These are phyloP conservation scores for Cyrtonyx montezumae DNA, from an alignment of 2,113 vertebrate genomes.

Conservation along the genomic window DNA sequence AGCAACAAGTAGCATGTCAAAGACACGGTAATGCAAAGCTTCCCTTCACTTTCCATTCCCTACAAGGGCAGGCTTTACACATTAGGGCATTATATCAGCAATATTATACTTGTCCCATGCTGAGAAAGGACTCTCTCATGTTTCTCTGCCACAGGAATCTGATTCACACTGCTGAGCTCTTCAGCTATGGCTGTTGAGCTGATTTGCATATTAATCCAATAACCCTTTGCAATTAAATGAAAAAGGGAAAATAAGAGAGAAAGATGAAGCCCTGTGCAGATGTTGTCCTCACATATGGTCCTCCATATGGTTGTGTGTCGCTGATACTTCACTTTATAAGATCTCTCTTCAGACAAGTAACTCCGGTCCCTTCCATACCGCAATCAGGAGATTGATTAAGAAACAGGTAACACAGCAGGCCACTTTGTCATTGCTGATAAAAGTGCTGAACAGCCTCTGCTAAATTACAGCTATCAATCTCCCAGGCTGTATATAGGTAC, in stretches of 20 bases:
- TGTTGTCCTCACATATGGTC: slow-evolving; percentile 51
- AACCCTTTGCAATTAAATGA: background rate
- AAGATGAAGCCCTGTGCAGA: slow-evolving; percentile 35
- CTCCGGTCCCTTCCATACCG: background rate
- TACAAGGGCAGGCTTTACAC: background rate
- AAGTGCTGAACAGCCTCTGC: slow-evolving; percentile 60
- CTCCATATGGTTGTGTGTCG: slow-evolving; percentile 3
- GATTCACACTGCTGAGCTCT: background rate
- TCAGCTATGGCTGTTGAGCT: background rate
- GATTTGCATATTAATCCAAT: slow-evolving; percentile 38
- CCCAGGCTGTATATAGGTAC: slow-evolving; percentile 6
- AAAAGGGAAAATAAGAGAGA: background rate
- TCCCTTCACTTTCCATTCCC: background rate
- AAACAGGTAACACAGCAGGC: slow-evolving; percentile 55
- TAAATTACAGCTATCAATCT: slow-evolving; percentile 75
- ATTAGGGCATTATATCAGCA: background rate
- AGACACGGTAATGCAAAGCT: background rate
- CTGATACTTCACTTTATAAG: slow-evolving; percentile 6
- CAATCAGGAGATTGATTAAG: slow-evolving; percentile 51
- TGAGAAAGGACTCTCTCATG: background rate
- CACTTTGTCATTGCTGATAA: slow-evolving; percentile 59
- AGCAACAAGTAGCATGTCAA: background rate
- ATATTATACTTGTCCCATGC: background rate
- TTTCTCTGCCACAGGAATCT: background rate
- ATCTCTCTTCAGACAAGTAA: background rate